Conservation (phyloP, 2,888 invertebrate species). For the Philereme vetulata region DNA sequence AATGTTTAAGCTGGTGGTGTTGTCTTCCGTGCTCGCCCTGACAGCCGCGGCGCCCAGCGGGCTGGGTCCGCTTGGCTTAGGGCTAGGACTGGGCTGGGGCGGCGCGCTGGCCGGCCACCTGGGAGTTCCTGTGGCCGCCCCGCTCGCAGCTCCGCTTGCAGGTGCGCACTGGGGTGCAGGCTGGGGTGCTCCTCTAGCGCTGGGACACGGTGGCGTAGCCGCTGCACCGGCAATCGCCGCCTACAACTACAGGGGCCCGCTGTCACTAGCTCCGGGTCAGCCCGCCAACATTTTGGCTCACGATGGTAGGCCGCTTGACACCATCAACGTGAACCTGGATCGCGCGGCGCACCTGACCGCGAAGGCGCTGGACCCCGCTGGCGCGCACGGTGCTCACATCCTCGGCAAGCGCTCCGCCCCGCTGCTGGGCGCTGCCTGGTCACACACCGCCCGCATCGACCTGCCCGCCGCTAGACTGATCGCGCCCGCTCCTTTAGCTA, state of each 20-base stretch:
- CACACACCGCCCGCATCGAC: constrained; percentile 54
- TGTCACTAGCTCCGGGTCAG: constrained; percentile 58
- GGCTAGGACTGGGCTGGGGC: constrained; percentile 44
- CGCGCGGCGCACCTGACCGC: constrained; percentile 72
- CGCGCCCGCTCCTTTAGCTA: constrained; percentile 48
- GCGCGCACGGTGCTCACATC: constrained; percentile 50
- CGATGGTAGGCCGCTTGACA: constrained; percentile 77
- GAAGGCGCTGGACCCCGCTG: constrained; percentile 61
- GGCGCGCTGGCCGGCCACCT: constrained; percentile 54
- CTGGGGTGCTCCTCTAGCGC: constrained; percentile 40
- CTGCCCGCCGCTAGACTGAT: constrained; percentile 50
- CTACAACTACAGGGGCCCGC: constrained; percentile 73
- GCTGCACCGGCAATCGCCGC: constrained; percentile 61
- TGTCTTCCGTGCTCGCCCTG: constrained; percentile 85
- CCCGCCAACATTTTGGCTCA: constrained; percentile 74
- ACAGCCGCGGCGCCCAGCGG: constrained; percentile 77
- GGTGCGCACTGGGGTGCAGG: constrained; percentile 11
- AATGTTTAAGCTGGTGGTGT: constrained; percentile 85
- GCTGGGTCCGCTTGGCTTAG: constrained; percentile 40
- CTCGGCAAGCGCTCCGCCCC: constrained; percentile 71
- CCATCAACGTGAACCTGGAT: constrained; percentile 75
- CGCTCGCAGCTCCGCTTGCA: constrained; percentile 49
- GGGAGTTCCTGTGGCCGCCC: constrained; percentile 50
- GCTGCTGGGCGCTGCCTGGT: constrained; percentile 55
- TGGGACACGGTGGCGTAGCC: constrained; percentile 39